Conservation (phyloP, 2,888 invertebrate species). For the Xanthia icteritia region DNA sequence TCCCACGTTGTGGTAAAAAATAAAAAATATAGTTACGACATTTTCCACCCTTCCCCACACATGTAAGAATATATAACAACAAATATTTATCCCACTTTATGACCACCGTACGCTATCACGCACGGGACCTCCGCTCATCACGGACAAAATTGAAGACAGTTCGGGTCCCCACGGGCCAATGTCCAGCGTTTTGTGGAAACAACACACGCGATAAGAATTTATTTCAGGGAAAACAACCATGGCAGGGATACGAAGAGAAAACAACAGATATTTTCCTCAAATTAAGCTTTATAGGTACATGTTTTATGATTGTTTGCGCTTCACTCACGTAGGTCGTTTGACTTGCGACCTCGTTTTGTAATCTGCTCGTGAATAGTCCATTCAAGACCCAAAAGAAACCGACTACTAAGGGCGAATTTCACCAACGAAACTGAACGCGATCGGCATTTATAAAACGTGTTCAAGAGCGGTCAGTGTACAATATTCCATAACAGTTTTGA, state of each 20-base stretch:
- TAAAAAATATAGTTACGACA: too few species aligned
- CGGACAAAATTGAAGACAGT: slow-evolving; percentile 57
- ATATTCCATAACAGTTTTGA: too few species aligned
- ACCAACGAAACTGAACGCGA: too few species aligned
- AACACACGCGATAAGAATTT: slow-evolving; percentile 64
- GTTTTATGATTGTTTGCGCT: slow-evolving; percentile 3
- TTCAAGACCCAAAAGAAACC: not conserved
- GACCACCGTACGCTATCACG: slow-evolving; percentile 43
- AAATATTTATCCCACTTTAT: slow-evolving; percentile 41
- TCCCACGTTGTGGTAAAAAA: too few species aligned
- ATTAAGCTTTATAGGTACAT: slow-evolving; percentile 14
- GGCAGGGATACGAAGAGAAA: not conserved
- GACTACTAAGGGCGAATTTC: not conserved
- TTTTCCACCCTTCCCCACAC: not conserved
- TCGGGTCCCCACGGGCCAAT: slow-evolving; percentile 58
- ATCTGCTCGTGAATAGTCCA: slow-evolving; percentile 3
- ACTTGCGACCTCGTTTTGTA: not conserved
- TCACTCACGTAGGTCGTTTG: not conserved
- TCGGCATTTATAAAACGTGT: too few species aligned
- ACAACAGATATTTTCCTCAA: slow-evolving; percentile 17
- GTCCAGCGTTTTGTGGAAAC: slow-evolving; percentile 46
- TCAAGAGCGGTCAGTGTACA: too few species aligned
- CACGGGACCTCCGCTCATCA: slow-evolving; percentile 40
- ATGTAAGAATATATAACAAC: slow-evolving; percentile 15
- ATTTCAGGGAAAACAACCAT: slow-evolving; percentile 38